These are phyloP conservation scores for Galeopsomyia nigrocyanea DNA, from an alignment of 2,888 invertebrate genomes.

Conservation along the genomic window DNA sequence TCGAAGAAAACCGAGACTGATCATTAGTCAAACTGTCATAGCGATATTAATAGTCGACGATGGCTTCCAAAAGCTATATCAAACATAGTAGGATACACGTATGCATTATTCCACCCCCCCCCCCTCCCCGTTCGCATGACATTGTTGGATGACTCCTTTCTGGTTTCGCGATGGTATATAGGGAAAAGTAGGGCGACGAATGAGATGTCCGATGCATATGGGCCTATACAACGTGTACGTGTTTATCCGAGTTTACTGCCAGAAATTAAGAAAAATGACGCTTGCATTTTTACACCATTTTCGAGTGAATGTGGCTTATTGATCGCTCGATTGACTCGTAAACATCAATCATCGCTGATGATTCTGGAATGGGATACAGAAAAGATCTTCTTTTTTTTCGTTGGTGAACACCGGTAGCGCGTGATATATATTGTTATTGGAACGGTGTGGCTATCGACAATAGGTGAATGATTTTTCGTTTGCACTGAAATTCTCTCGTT, in stretches of 20 bases:
- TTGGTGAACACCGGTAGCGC: too few relatives aligned
- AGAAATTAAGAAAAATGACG: conserved; percentile 49
- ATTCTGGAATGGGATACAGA: background rate
- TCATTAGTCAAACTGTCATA: conserved; percentile 69
- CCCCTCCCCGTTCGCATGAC: conserved; percentile 54
- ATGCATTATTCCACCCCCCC: conserved; percentile 62
- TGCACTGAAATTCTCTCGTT: too few relatives aligned
- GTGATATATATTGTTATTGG: too few relatives aligned
- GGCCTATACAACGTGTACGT: background rate
- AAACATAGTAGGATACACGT: conserved; percentile 61
- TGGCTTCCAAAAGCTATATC: conserved; percentile 51
- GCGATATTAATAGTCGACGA: conserved; percentile 66
- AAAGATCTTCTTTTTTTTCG: background rate
- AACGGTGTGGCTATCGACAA: too few relatives aligned
- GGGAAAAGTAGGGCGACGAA: conserved; percentile 38
- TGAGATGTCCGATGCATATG: conserved; percentile 33
- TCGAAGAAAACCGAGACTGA: conserved; percentile 63
- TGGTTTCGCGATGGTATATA: conserved; percentile 17
- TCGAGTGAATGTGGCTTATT: conserved; percentile 34
- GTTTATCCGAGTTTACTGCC: conserved; percentile 33
- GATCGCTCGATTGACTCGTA: conserved; percentile 34
- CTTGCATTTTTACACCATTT: conserved; percentile 27
- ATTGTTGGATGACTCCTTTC: conserved; percentile 64
- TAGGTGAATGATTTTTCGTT: too few relatives aligned
- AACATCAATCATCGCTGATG: conserved; percentile 30